Base-by-base conservation (phyloP, 92 coral and sea anemone species). In the Siderastrea radians region DNA sequence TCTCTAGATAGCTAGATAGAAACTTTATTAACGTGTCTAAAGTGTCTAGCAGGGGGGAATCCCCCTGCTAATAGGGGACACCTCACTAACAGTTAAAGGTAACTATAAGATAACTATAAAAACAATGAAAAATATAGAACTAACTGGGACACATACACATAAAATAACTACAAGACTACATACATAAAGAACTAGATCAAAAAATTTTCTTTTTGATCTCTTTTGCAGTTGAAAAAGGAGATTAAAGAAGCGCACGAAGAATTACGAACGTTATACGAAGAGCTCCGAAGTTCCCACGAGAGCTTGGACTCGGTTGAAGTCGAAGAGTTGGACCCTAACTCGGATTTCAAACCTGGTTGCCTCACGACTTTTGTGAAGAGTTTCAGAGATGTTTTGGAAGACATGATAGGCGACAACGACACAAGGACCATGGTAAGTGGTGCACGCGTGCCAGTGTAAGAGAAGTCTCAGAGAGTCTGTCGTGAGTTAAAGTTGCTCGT, bases 241-340 rank as follows among this genome's bases (percentile, higher is more conserved):
- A 85, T 95, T 44, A 81, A 68, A 52, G 95, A 91, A 44, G 96
- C 95, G 13, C 98, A 95, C 88, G 90, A 90, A 63, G 98, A 95
- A 86, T 74, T 95, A 15, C 85, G 84, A 53, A 71, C 84, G 61
- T 80, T 89, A 38, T 95, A 95, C 91, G 96, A 89, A 79, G 91
- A 84, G 55, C 87, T 95, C 54, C 96, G 96, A 70, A 71, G 93
- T 57, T 92, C 93, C 17, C 86, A 86, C 82, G 96, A 94, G 68
- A 91, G 92, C 83, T 54, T 87, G 70, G 82, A 93, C 69, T 61
- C 91, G 65, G 10, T 87, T 26, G 87, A 93, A 10, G 85, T 90
- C 57, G 92, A 86, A 46, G 90, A 77, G 51, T 66, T 83, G 10
- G 92, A 93, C 43, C 79, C 91, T 3, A 26, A 43, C 52, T 63